Conservation (phyloP, 2,888 invertebrate species). For the Polyommatus iphigenia region DNA sequence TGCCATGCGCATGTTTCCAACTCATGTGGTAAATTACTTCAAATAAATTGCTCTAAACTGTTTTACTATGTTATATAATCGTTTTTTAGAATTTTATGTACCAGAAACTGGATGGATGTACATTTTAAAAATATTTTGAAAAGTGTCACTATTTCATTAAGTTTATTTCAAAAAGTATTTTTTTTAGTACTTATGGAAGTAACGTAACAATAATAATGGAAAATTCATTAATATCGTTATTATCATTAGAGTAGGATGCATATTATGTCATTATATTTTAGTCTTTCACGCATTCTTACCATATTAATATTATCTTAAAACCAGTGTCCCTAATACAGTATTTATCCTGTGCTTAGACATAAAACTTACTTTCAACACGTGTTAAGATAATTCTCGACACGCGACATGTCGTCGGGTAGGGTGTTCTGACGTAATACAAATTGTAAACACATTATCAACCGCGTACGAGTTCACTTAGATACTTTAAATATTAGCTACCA, state of each 20-base stretch:
- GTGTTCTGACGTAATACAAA: constrained; percentile 17
- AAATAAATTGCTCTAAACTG: constrained; percentile 20
- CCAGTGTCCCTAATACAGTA: neutral
- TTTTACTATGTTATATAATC: constrained; percentile 16
- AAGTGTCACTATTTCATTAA: neutral
- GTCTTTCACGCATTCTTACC: neutral
- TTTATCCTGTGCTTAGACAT: neutral
- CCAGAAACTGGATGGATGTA: constrained; percentile 1
- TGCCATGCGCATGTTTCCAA: constrained; percentile 54
- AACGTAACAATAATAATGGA: no score
- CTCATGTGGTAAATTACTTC: constrained; percentile 32
- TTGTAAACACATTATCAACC: constrained; percentile 23
- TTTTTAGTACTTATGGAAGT: no score
- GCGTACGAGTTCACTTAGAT: constrained; percentile 46
- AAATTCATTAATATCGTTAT: no score
- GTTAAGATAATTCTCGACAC: constrained; percentile 13
- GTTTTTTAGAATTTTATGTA: constrained; percentile 22
- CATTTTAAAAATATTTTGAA: neutral
- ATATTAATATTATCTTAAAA: neutral
- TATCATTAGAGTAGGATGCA: no score
- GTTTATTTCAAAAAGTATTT: neutral
- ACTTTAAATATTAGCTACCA: constrained; percentile 72
- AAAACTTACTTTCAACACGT: constrained; percentile 3
- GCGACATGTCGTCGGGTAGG: constrained; percentile 11
- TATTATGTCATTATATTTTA: neutral